Base-by-base conservation (phyloP, 2,113 vertebrate genomes). In the Aspidoscelis tigris region DNA sequence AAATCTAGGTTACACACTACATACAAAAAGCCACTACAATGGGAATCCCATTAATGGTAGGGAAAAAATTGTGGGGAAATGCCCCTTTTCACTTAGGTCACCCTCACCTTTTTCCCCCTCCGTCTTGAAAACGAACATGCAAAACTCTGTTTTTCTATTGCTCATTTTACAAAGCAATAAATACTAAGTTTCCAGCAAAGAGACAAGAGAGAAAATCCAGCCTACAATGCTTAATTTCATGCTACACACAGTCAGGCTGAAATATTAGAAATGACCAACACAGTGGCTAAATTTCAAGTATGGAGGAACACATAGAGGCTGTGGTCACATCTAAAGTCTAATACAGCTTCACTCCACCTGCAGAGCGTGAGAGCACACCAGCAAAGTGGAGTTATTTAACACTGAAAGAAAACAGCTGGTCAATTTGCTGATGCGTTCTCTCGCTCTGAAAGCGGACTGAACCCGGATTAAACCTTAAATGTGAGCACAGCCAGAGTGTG, bases 251-350 rank as follows among this genome's bases (percentile, higher is more conserved):
- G 41, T 85, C 47, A 83, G 88, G 84, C 91, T 44, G 86, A 89
- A 89, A 83, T 3, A 77, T 44, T 22, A 64, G 92, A 50, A 92
- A 88, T 90, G 89, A 88, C 87, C 81, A 58, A 84, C 92, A 93
- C 92, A 95, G 94, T 91, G 94, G 93, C 90, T 89, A 92, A 87
- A 87, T 93, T 96, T 96, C 96, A 96, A 96, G 96, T 96, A 96
- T 95, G 82, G 79, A 92, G 86, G 93, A 89, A 95, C 82, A 93
- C 47, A 91, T 84, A 84, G 76, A 4, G 43, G 91, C 88, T 33
- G 33, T 33, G 33, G 33, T 33, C 33, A 33, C 33, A 33, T 33
- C 1, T 33, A 33, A 33, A 33, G 88, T 87, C 82, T 84, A 80
- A 33, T 33, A 33, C 33, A 33, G 33, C 33, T 33, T 33, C 33